Base-by-base conservation (phyloP, 2,113 vertebrate genomes). In the Asarcornis scutulata region DNA sequence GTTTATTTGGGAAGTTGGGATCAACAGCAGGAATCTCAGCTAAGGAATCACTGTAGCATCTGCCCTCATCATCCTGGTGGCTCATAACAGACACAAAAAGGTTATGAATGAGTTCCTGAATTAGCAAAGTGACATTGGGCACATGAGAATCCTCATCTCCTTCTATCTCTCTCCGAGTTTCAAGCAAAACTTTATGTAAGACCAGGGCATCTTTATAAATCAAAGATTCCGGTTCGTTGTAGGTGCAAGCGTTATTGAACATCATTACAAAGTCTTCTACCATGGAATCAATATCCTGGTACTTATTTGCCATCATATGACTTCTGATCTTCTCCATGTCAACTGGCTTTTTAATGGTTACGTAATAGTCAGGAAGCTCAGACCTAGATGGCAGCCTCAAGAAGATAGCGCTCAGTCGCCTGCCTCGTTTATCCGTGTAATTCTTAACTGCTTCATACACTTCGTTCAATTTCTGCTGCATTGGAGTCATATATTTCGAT, bases 181-280 rank as follows among this genome's bases (percentile, higher is more conserved):
- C 99, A 66, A 99, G 97, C 72, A 99, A 96, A 75, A 99, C 99
- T 91, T 99, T 99, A 96, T 99, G 99, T 53, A 99, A 98, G 64
- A 99, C 98, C 76, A 99, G 97, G 11, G 99, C 99, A 71, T 99
- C 99, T 86, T 99, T 99, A 96, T 99, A 99, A 96, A 99, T 99
- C 91, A 99, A 98, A 59, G 99, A 99, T 91, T 99, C 99, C 0
- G 99, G 99, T 89, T 99, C 99, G 2, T 99, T 99, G 89, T 99
- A 99, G 1, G 99, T 99, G 91, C 99, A 99, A 13, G 99, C 99
- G 0, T 99, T 99, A 96, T 99, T 99, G 98, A 99, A 99, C 99
- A 99, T 99, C 96, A 99, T 98, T 81, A 99, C 99, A 31, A 99
- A 98, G 98, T 99, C 99, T 88, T 99, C 99, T 72, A 99, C 99